Conservation (phyloP, 2,888 invertebrate species). For the Matsumyia berberina region DNA sequence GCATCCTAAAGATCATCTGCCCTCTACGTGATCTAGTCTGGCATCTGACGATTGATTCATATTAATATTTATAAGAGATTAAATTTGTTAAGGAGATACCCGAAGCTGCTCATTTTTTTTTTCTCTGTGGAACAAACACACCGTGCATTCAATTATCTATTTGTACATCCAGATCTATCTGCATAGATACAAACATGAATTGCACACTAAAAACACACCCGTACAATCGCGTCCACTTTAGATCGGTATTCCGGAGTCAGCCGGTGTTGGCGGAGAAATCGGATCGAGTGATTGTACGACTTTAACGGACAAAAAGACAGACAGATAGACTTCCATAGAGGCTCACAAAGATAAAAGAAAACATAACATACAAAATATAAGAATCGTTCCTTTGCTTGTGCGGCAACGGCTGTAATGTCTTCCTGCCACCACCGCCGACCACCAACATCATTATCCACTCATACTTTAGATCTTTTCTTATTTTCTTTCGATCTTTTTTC, state of each 20-base stretch:
- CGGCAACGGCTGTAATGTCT: conserved; percentile 54
- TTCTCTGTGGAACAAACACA: conserved; percentile 55
- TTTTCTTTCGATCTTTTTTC: conserved; percentile 41
- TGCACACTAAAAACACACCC: conserved; percentile 45
- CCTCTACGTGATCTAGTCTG: conserved; percentile 37
- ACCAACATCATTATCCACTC: conserved; percentile 68
- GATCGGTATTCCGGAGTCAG: conserved; percentile 48
- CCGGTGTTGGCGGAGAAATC: conserved; percentile 53
- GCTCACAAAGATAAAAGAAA: conserved; percentile 51
- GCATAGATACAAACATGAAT: conserved; percentile 37
- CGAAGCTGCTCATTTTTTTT: conserved; percentile 45
- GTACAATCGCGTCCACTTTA: conserved; percentile 51
- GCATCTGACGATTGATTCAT: conserved; percentile 65
- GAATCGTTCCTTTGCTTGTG: conserved; percentile 44
- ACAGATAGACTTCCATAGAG: conserved; percentile 63
- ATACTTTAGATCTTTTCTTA: conserved; percentile 62
- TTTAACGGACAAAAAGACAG: conserved; percentile 58
- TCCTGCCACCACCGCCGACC: conserved; percentile 34
- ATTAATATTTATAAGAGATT: conserved; percentile 60
- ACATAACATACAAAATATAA: conserved; percentile 44
- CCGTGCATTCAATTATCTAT: conserved; percentile 61
- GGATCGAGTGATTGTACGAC: conserved; percentile 61
- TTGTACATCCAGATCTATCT: neutral
- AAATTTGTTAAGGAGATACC: conserved; percentile 41
- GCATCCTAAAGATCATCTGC: conserved; percentile 43